Base-by-base conservation (phyloP, 2,888 invertebrate species). In the Drosophila quasianomalipes region DNA sequence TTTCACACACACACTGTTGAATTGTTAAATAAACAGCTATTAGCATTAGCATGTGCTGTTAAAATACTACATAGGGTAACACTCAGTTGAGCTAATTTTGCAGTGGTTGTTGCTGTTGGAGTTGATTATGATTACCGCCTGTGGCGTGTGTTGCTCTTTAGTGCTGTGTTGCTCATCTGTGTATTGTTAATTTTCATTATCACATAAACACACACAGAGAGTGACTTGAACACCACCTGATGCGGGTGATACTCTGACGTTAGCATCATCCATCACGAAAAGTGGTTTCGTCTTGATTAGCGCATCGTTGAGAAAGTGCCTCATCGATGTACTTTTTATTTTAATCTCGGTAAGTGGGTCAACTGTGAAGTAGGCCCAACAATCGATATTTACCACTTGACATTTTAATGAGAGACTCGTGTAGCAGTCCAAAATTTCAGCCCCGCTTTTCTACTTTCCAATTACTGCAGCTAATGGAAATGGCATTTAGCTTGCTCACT, bases 171-270 rank as follows among this genome's bases (percentile, higher is more conserved):
- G 71, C 59, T 82, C 70, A 73, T 78, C 80, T 85, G 68, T 61
- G 68, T 64, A 74, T 74, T 82, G 85, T 89, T 81, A 76, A 70
- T 76, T 82, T 82, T 71, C 74, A 87, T 89, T 89, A 85, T 70
- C 85, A 74, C 22, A 59, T 31, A 22, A 12, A 39, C n/a, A 49
- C 52, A 39, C 74, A 59, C 30, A 53, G 35, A 26, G 47, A 28
- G 22, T 39, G 52, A 19, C 47, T 52, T 30, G 5, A 30, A 2
- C 35, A 26, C 49, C 81, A 81, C 87, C 90, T 76, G 89, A 74
- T 71, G 79, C 55, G 49, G 61, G 39, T 72, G 71, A 69, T 65
- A 51, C 65, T 44, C 60, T 69, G 75, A 57, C 73, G 80, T 74
- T 70, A 72, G 74, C 85, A 64, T 67, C 78, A 87, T 87, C 73